Conservation (phyloP, 37 sponge, comb jelly and placozoan genomes). For the Eunapius fragilis region DNA sequence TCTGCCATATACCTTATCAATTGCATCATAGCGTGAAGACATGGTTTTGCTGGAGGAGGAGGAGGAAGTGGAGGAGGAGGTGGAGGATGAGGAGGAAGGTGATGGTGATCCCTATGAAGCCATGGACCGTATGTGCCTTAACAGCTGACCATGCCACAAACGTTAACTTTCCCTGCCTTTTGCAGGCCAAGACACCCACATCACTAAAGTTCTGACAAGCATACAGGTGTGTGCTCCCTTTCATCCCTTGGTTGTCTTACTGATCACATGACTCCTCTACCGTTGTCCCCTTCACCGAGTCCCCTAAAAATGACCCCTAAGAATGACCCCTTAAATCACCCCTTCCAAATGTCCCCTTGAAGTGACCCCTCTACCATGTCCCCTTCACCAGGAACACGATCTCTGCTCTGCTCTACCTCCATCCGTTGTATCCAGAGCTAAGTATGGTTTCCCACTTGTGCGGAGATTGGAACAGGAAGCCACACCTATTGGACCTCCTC, state of each 20-base stretch:
- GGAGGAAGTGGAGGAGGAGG: not conserved
- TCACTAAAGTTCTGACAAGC: conserved; percentile 57
- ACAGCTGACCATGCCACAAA: not conserved
- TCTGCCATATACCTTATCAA: not conserved
- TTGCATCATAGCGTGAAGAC: not conserved
- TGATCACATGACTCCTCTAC: too few species aligned
- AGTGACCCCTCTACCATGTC: not conserved
- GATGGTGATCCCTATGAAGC: conserved; percentile 13
- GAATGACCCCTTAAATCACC: too few species aligned
- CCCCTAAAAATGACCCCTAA: too few species aligned
- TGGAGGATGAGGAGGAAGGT: conserved; percentile 1
- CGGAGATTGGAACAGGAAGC: conserved; percentile 16
- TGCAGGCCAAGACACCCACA: conserved; percentile 60
- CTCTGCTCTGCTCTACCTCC: not conserved
- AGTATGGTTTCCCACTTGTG: conserved; percentile 53
- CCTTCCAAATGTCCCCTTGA: too few species aligned
- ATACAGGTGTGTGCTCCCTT: conserved; percentile 24
- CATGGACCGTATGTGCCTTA: conserved; percentile 49
- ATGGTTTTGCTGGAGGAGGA: not conserved
- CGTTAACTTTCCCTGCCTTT: not conserved
- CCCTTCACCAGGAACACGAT: conserved; percentile 8
- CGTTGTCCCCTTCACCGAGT: too few species aligned
- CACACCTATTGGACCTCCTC: not conserved
- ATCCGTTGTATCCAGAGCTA: conserved; percentile 6
- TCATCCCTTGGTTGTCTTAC: not conserved